Percentiles rank a stretch among this genome's conserved stretches.
Conservation (phyloP, 1,140 invertebrate genomes). For the Eurosta solidaginis region DNA sequence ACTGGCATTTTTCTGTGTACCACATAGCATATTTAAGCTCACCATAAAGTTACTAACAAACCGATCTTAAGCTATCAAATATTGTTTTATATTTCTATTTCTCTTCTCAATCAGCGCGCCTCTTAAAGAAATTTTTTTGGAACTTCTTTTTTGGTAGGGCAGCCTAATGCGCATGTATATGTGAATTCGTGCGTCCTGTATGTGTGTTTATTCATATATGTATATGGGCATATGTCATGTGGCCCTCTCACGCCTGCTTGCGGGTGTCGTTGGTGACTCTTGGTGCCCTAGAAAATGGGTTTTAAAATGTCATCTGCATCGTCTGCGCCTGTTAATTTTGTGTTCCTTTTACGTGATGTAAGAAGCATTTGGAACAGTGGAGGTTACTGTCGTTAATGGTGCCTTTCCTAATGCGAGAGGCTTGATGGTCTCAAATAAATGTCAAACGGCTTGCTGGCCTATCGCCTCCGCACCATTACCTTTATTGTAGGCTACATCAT, state of each 20-base stretch:
- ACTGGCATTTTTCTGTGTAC: too few species aligned
- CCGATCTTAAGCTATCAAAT: too few species aligned
- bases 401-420: neutral
- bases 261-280: neutral
- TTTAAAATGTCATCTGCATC: conserved; percentile 24
- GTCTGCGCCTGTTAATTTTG: conserved; percentile 25
- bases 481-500: neutral
- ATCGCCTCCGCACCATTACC: neutral
- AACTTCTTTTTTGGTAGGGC: too few species aligned
- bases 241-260: neutral
- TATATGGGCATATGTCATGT: neutral
- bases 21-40: too few species aligned
- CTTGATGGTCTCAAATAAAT: conserved; percentile 15
- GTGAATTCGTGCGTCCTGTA: neutral
- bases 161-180: neutral
- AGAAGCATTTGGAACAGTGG: neutral
- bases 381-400: neutral
- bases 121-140: too few species aligned
- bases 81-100: too few species aligned
- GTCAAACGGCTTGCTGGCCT: neutral
- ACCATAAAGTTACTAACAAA: too few species aligned
- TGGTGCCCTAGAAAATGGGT: neutral
- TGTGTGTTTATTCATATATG: too few species aligned
- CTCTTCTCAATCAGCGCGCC: too few species aligned
- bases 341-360: neutral